Conservation (phyloP, 2,888 invertebrate genomes). For the Xylocampa areola region DNA sequence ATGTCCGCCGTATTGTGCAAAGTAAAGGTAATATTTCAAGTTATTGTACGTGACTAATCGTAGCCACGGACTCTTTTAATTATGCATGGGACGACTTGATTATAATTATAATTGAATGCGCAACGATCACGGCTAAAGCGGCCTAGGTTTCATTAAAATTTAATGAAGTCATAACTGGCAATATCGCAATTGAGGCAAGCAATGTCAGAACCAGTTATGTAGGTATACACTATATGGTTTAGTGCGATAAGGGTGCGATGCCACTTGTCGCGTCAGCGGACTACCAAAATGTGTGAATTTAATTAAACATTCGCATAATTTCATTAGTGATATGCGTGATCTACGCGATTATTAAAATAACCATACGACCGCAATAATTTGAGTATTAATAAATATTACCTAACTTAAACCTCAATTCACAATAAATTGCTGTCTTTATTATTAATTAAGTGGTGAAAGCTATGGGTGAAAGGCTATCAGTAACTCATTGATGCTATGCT, state of each 20-base stretch:
- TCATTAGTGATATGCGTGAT: neutral
- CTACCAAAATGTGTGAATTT: conserved; percentile 2
- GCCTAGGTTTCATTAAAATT: conserved; percentile 23
- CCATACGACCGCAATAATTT: neutral
- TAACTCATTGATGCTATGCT: too few relatives aligned
- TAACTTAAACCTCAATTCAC: too few relatives aligned
- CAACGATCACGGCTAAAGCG: conserved; percentile 44
- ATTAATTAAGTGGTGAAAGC: too few relatives aligned
- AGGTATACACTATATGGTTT: conserved; percentile 2
- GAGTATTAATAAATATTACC: too few relatives aligned
- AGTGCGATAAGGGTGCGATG: conserved; percentile 3
- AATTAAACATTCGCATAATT: neutral
- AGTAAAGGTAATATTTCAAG: conserved; percentile 48
- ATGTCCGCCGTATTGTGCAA: conserved; percentile 52
- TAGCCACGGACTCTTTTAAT: conserved; percentile 64
- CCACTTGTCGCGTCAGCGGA: neutral
- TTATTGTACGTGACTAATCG: conserved; percentile 69
- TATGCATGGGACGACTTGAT: conserved; percentile 63
- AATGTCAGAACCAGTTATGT: conserved; percentile 5
- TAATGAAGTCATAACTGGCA: conserved; percentile 29
- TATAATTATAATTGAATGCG: conserved; percentile 63
- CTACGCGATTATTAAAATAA: neutral
- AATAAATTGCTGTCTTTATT: too few relatives aligned
- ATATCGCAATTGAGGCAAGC: neutral
- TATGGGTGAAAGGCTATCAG: too few relatives aligned